Evolutionary conservation across 1,140 invertebrate species (phyloP), one percentile per base, ranked within the genome.

Genomic region (Cydia amplana): DNA sequence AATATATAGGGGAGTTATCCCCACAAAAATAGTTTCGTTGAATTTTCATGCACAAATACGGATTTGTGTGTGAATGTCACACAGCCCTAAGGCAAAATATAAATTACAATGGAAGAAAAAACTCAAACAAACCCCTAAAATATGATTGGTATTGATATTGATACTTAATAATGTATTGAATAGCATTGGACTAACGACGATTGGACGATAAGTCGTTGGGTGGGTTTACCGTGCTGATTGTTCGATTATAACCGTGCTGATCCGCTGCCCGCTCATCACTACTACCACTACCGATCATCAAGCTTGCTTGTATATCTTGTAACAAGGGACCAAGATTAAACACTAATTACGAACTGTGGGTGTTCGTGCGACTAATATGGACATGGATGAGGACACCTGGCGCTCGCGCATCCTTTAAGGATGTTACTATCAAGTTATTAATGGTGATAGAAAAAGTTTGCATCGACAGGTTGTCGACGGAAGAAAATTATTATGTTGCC

Each of bases 341-440:
- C 77, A 78, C 86, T 87, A 89, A 87, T 89, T 89, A 84, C 79
- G 51, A 73, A 55, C 67, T 75, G 76, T 84, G 81, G 82, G 81
- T 83, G 81, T 81, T 75, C 79, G 63, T 18, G 65, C 63, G 74
- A 78, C 81, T 78, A 75, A 78, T 82, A 81, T 79, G 81, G 79
- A 73, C 70, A 72, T 78, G 70, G 77, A 75, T 63, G 60, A 55
- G 55, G 55, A 65, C 86, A 87, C 86, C 86, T 89, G 85, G 55
- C 63, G 14, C 63, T 16, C 7, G 63, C 14, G 63, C 64, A 65
- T 65, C 64, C 64, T 65, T 36, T 32, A 65, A 65, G 64, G 64
- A 65, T 65, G 28, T 60, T 10, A 7, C 49, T 51, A 60, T 20
- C 55, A 60, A 60, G 55, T 23, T 23, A 60, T 60, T 60, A 23